Evolutionary conservation across 2,888 invertebrate genomes (phyloP), one percentile per base, ranked within the genome.

Genomic region (Drosophila multiciliata): DNA sequence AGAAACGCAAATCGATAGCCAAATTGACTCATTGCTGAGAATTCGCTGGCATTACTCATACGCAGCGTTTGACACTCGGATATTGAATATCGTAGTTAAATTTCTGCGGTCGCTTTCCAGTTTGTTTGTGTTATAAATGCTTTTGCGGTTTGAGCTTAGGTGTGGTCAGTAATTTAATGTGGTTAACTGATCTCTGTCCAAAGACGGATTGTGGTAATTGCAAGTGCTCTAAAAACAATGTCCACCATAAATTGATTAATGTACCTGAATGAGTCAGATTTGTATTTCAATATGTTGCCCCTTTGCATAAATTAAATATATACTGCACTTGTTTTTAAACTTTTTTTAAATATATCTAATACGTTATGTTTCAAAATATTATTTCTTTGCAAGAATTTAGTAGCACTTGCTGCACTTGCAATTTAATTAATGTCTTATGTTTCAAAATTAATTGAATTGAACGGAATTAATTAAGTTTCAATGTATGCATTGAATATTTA

Each of bases 31-130:
- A 78, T 72, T 61, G 55, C 29, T 26, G 49, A 35, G 50, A 53
- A 42, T 65, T 65, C 36, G 40, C 69, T 61, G 26, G 61, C 76
- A 87, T 87, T 85, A 85, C 86, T 75, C 88, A 87, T 82, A 85
- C 88, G 88, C 74, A 75, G 20, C 71, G 69, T 72, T 75, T 42
- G 53, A 42, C 68, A 75, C 61, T 35, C 57, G 50, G 49, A 66
- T 61, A 78, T 66, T 67, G 42, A 36, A 53, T 52, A n/a, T 52
- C 57, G 32, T 69, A 74, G 77, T 64, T 76, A 62, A 66, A 65
- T 66, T 35, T 66, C 57, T 83, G 87, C 68, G 87, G 87, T 82
- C 76, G 57, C 20, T 5, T 20, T 60, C 53, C 66, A 76, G 42
- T 54, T 50, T 67, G 45, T 55, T 58, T n/a, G 38, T 66, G 32